These are phyloP conservation scores for Episyrphus balteatus DNA, from an alignment of 1,140 invertebrate genomes.

Conservation along the genomic window DNA sequence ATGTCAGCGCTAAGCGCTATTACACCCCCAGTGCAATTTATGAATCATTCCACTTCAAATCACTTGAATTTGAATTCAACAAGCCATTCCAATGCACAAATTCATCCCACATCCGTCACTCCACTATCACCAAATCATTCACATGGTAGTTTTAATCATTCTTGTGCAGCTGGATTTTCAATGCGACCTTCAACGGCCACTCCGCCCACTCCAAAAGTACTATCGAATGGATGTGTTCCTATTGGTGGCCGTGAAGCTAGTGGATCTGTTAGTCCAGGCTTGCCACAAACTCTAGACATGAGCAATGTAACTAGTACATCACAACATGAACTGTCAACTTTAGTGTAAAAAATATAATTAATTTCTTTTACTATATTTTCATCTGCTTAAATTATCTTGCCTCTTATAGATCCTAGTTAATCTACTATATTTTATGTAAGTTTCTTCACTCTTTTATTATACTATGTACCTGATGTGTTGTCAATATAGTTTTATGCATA, in stretches of 20 bases:
- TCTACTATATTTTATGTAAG: too few relatives aligned
- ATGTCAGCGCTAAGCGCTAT: constrained; percentile 21
- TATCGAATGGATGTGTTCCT: constrained; percentile 6
- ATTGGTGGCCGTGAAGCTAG: constrained; percentile 41
- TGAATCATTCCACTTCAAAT: constrained; percentile 4
- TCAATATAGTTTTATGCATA: too few relatives aligned
- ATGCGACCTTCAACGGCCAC: constrained; percentile 41
- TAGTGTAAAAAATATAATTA: constrained; percentile 38
- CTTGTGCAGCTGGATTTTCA: constrained; percentile 17
- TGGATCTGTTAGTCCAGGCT: constrained; percentile 50
- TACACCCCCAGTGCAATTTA: constrained; percentile 13
- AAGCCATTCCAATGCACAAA: constrained; percentile 1
- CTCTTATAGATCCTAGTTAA: too few relatives aligned
- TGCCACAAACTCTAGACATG: constrained; percentile 51
- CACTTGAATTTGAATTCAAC: constrained; percentile 2
- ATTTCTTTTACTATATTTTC: too few relatives aligned
- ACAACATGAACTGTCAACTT: constrained; percentile 56
- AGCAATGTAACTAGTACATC: constrained; percentile 53
- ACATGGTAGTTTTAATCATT: constrained; percentile 33
- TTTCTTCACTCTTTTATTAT: too few relatives aligned
- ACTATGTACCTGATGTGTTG: too few relatives aligned
- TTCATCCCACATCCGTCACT: constrained; percentile 28
- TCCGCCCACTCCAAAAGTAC: constrained; percentile 35
- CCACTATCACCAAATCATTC: constrained; percentile 35
- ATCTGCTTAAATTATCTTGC: too few relatives aligned